These are phyloP conservation scores for Mastigias papua DNA, from an alignment of 30 jellyfish, hydroid and myxozoan species.

Conservation along the genomic window DNA sequence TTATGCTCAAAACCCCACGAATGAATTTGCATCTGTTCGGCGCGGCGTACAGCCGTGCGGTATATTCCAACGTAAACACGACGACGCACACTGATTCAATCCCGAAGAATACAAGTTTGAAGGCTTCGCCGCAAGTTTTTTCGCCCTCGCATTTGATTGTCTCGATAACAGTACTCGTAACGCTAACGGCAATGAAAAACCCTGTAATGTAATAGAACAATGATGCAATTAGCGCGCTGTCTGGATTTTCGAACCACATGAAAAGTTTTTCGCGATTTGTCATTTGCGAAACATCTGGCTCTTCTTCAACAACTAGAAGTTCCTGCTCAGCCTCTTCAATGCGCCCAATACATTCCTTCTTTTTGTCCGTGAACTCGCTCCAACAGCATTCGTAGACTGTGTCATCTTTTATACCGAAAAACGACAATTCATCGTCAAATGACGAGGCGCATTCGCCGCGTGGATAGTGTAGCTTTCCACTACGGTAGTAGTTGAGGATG, in stretches of 20 bases:
- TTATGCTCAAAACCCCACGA: slow-evolving; percentile 75
- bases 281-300: slow-evolving; percentile 42
- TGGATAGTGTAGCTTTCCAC: slow-evolving; percentile 90
- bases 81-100: slow-evolving; percentile 89
- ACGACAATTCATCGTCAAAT: slow-evolving; percentile 87
- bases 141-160: slow-evolving; percentile 86
- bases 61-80: slow-evolving; percentile 86
- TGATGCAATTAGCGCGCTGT: slow-evolving; percentile 77
- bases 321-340: slow-evolving; percentile 73
- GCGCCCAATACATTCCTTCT: slow-evolving; percentile 80
- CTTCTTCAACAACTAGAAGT: slow-evolving; percentile 54
- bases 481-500: slow-evolving; percentile 85
- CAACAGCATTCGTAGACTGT: slow-evolving; percentile 82
- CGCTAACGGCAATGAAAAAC: slow-evolving; percentile 92
- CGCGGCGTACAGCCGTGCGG: slow-evolving; percentile 88
- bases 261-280: slow-evolving; percentile 79
- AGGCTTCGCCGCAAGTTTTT: slow-evolving; percentile 86
- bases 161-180: slow-evolving; percentile 81
- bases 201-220: slow-evolving; percentile 91
- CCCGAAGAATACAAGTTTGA: slow-evolving; percentile 70
- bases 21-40: slow-evolving; percentile 90
- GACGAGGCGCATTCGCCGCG: slow-evolving; percentile 88
- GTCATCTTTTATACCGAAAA: slow-evolving; percentile 87
- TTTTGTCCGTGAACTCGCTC: slow-evolving; percentile 80
- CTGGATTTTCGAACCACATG: slow-evolving; percentile 95